Percentiles rank a stretch among this genome's conserved stretches.
These are phyloP conservation scores for Boleophthalmus pectinirostris DNA, from an alignment of 2,113 vertebrate genomes.

Conservation along the genomic window DNA sequence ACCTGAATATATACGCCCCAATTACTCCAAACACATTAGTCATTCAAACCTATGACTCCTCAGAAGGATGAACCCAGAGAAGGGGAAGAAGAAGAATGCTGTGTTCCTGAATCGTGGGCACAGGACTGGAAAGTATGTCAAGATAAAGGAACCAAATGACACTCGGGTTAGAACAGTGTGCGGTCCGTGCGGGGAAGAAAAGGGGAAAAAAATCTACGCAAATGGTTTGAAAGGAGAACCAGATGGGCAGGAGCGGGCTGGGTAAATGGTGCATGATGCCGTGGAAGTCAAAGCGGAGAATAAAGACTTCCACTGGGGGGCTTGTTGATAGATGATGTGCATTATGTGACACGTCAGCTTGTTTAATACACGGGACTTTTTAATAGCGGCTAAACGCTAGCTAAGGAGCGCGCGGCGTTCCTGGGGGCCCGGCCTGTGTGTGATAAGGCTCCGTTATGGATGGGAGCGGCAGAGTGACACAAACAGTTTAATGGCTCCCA, in stretches of 20 bases:
- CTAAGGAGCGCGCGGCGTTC: slow-evolving; percentile 47
- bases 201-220: slow-evolving; percentile 15
- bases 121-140: slow-evolving; percentile 29
- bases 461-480: slow-evolving; percentile 54
- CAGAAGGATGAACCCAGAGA: slow-evolving; percentile 24
- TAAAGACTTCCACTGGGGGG: slow-evolving; percentile 41
- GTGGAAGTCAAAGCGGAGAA: slow-evolving; percentile 25
- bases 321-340: slow-evolving; percentile 53
- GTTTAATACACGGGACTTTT: slow-evolving; percentile 60
- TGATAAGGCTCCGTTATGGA: slow-evolving; percentile 62
- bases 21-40: slow-evolving; percentile 68
- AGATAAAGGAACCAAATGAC: slow-evolving; percentile 36
- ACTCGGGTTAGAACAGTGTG: slow-evolving; percentile 22
- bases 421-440: slow-evolving; percentile 32
- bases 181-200: not conserved
- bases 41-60: slow-evolving; percentile 40
- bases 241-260: slow-evolving; percentile 47
- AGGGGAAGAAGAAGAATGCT: slow-evolving; percentile 6
- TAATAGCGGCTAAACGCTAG: slow-evolving; percentile 60
- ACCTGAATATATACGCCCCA: slow-evolving; percentile 53
- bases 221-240: slow-evolving; percentile 51
- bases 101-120: slow-evolving; percentile 3
- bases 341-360: slow-evolving; percentile 57
- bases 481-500: slow-evolving; percentile 64
- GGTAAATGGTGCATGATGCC: slow-evolving; percentile 45